phyloP scores from a whole-genome alignment of 2,113 vertebrate genomes.

The Passer domesticus region DNA sequence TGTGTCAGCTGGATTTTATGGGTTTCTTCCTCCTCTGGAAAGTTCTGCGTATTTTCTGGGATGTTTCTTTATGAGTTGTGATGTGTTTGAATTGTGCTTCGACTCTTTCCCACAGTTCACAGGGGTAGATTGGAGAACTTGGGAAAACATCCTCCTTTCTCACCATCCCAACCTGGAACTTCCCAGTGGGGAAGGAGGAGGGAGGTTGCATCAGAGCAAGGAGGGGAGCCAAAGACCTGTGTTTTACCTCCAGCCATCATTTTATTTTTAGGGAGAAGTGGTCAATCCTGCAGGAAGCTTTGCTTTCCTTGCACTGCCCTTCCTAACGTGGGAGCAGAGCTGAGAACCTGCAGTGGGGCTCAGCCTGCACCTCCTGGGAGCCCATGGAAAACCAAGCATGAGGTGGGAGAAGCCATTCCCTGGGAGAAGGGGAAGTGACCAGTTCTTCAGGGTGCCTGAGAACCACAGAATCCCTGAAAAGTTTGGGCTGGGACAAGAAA shows the following conservation, averaged over 20 bases:
- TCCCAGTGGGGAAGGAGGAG: neutral
- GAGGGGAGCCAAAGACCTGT: rapidly evolving
- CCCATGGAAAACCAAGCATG: neutral
- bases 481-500: neutral
- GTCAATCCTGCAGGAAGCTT: neutral
- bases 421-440: neutral
- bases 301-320: neutral
- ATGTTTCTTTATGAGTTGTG: neutral
- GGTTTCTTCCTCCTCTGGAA: neutral
- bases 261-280: neutral
- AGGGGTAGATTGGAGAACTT: neutral
- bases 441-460: no score
- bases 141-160: neutral
- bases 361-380: neutral
- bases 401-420: neutral
- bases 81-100: rapidly evolving
- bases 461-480: neutral
- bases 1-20: slow-evolving; percentile 2
- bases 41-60: neutral
- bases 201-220: neutral
- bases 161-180: neutral
- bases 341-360: neutral
- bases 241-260: neutral
- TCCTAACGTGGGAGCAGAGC: rapidly evolving
- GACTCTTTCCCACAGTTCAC: neutral